phyloP scores from a whole-genome alignment of 35 echinoderm and acorn worm species.

The Apostichopus parvimensis region DNA sequence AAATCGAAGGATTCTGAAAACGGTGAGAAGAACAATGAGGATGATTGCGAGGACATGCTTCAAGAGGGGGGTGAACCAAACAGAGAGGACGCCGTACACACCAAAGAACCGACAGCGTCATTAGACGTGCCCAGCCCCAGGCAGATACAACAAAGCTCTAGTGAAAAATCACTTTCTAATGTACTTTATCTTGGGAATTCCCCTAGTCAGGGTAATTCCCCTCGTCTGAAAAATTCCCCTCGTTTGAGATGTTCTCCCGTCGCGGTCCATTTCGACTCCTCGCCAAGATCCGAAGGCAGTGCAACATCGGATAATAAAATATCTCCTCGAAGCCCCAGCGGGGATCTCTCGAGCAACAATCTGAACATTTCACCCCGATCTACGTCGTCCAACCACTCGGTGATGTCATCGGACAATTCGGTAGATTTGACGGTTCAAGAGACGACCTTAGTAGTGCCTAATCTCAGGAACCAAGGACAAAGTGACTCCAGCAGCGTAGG shows the following conservation, averaged over 20 bases:
- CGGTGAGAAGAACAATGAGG: conserved; percentile 15
- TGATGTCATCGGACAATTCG: background rate
- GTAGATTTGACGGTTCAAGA: background rate
- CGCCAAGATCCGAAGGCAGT: conserved; percentile 36
- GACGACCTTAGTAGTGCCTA: conserved; percentile 15
- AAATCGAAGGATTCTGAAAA: conserved; percentile 49
- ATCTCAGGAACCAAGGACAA: conserved; percentile 28
- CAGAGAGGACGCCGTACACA: background rate
- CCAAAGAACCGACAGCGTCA: background rate
- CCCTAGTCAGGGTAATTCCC: background rate
- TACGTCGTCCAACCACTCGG: conserved; percentile 10
- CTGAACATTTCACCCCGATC: conserved; percentile 26
- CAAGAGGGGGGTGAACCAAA: conserved; percentile 33
- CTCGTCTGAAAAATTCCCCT: background rate
- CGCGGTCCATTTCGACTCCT: conserved; percentile 19
- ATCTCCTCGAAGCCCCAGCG: conserved; percentile 1
- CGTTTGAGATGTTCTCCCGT: background rate
- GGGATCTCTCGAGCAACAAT: background rate
- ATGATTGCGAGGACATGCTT: conserved; percentile 47
- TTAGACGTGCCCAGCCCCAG: background rate
- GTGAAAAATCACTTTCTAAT: background rate
- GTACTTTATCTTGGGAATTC: background rate
- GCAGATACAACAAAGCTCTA: background rate
- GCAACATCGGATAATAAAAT: conserved; percentile 1
- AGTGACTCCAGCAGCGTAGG: background rate